Evolutionary conservation across 2,797 vertebrate genomes (phyloP).

Genomic region (Hippopotamyrus pictus): DNA sequence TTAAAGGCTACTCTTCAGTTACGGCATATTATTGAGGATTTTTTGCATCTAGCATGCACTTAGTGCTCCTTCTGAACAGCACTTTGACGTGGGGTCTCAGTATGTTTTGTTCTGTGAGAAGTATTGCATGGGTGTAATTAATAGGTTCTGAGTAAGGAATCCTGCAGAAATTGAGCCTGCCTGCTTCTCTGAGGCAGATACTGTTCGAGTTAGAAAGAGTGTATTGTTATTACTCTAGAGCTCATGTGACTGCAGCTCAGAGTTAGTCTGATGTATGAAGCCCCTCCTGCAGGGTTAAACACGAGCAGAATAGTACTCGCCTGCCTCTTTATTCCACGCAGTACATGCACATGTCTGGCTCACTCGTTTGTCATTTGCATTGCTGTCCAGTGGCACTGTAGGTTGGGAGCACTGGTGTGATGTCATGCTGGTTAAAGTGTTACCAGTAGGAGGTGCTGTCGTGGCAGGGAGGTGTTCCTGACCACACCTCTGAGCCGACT

Average conservation of each 20-base stretch:
- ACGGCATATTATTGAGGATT: background rate
- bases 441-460: background rate
- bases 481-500: background rate
- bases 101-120: background rate
- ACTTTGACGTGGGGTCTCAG: background rate
- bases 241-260: background rate
- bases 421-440: background rate
- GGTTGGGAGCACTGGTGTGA: background rate
- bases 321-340: background rate
- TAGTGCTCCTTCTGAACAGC: background rate
- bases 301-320: background rate
- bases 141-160: background rate
- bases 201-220: background rate
- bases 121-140: background rate
- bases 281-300: background rate
- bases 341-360: background rate
- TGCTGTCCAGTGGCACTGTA: background rate
- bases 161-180: background rate
- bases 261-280: background rate
- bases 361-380: background rate
- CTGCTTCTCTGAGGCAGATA: background rate
- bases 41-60: background rate
- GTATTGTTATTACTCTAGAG: background rate
- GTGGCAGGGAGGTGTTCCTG: background rate
- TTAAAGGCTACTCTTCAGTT: background rate